phyloP scores from a whole-genome alignment of 2,113 vertebrate genomes.

The Oryzias melastigma region DNA sequence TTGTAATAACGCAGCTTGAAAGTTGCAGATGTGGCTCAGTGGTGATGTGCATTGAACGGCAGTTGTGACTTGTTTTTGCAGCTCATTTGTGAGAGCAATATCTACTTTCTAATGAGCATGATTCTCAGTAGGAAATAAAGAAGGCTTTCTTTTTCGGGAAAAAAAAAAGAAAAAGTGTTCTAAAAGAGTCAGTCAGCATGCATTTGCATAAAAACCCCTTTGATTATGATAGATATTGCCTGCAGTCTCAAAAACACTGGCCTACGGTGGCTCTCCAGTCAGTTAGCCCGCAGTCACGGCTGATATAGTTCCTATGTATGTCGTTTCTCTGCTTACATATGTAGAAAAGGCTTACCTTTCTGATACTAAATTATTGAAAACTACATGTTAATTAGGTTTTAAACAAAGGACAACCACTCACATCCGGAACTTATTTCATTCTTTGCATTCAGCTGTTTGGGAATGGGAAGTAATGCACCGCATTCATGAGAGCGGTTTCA shows the following conservation, averaged over 20 bases:
- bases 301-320: conserved; percentile 56
- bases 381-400: conserved; percentile 52
- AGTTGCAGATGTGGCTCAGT: conserved; percentile 29
- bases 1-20: conserved; percentile 7
- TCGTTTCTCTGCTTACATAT: conserved; percentile 27
- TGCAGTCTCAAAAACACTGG: conserved; percentile 61
- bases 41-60: conserved; percentile 21
- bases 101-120: conserved; percentile 64
- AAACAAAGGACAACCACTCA: conserved; percentile 45
- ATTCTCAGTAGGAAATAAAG: conserved; percentile 65
- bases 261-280: conserved; percentile 67
- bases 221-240: conserved; percentile 70
- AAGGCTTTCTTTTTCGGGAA: conserved; percentile 34
- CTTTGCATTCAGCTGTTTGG: conserved; percentile 21
- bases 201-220: conserved; percentile 71
- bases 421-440: conserved; percentile 4
- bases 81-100: conserved; percentile 53
- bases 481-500: conserved; percentile 41
- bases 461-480: conserved; percentile 23
- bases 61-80: conserved; percentile 39
- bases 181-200: conserved; percentile 71
- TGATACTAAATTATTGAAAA: conserved; percentile 44
- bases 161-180: conserved; percentile 13
- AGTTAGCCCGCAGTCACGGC: conserved; percentile 63
- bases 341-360: conserved; percentile 32